Evolutionary conservation across 2,113 vertebrate species (phyloP), one percentile per base, ranked within the genome.

Genomic region (Penelope pileata): DNA sequence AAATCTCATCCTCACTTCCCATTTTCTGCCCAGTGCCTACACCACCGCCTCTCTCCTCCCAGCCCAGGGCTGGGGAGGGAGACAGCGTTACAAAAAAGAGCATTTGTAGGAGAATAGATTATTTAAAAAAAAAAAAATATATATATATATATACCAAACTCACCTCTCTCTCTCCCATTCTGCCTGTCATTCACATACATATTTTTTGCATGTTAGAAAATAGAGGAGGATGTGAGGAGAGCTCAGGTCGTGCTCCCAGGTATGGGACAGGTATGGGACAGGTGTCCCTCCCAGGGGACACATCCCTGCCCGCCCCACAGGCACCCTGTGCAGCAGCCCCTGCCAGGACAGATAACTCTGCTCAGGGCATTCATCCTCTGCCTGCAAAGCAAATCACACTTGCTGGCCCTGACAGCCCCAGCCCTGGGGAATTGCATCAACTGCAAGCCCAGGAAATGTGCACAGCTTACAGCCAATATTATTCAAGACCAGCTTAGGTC

Each of bases 341-440:
- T 56, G 4, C 5, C 13, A 74, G 53, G 48, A 40, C 73, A 42
- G 73, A 56, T 27, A 64, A 27, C 76, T 88, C 77, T 83, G 68
- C 82, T 85, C 22, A 64, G 29, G 64, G 69, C 58, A 36, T 83
- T 51, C 82, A 88, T 60, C 48, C 53, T 79, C 73, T 83, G 86
- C 51, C 82, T 60, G 53, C 80, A 85, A 53, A 95, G 94, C 45
- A 82, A 95, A 96, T 75, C 87, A 34, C 50, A 38, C 68, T 87
- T 64, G 42, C 76, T 24, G n/a, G 58, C 32, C 86, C 47, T 77
- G 40, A 60, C 62, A 83, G 77, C 56, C 62, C 43, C 51, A 73
- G 78, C 82, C 82, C 80, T 34, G 53, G 87, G 88, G 70, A 88
- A 60, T 86, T 36, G 3, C 58, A 82, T 40, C 80, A 17, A 42